A percentile compares a stretch with the other conserved stretches of the same genome.
Conservation (phyloP, 2,113 vertebrate genomes). For the Ictidomys tridecemlineatus region DNA sequence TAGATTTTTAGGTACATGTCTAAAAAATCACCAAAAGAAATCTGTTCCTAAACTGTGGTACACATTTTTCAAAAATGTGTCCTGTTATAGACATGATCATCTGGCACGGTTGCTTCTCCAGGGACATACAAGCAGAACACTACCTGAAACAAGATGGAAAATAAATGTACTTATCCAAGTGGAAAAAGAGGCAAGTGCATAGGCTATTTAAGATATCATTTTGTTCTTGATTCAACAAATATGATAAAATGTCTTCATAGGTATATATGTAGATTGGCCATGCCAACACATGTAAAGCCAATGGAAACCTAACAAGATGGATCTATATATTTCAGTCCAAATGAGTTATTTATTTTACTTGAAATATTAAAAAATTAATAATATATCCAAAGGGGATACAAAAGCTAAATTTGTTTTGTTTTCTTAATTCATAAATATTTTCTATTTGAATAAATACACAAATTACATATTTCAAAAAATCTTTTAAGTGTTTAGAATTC, state of each 20-base stretch:
- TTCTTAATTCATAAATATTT: background rate
- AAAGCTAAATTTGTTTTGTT: background rate
- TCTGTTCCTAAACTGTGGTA: background rate
- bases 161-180: constrained; percentile 4
- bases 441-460: background rate
- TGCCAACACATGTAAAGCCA: background rate
- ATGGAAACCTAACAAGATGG: background rate
- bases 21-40: background rate
- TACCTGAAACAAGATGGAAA: constrained; percentile 40
- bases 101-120: background rate
- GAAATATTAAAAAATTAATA: background rate
- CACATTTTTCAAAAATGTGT: constrained; percentile 14
- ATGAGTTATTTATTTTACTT: constrained; percentile 36
- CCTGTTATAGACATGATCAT: background rate
- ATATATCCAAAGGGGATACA: background rate
- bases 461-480: background rate
- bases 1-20: background rate
- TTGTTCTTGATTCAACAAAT: constrained; percentile 50
- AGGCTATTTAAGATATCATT: constrained; percentile 17
- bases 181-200: constrained; percentile 28
- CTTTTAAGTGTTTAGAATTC: background rate
- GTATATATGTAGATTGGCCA: background rate
- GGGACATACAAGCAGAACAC: background rate
- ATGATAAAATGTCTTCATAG: constrained; percentile 16
- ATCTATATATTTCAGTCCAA: background rate